Evolutionary conservation across 1,140 invertebrate genomes (phyloP).

Genomic region (Pachyrhynchus sulphureomaculatus): DNA sequence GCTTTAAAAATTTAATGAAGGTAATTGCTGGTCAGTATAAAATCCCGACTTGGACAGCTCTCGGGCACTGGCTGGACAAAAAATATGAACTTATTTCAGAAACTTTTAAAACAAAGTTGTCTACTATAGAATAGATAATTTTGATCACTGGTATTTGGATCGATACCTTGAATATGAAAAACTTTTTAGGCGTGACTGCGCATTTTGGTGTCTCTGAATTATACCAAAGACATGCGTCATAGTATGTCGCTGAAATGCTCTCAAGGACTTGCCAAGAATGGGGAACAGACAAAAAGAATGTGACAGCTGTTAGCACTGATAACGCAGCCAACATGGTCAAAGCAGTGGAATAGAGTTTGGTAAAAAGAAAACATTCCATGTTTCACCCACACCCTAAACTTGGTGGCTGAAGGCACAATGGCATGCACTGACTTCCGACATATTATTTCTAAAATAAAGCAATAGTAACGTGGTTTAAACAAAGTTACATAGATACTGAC

Average conservation of each 20-base stretch:
- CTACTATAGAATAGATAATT: conserved; percentile 17
- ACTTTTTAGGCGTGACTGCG: conserved; percentile 39
- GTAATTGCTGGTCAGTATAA: conserved; percentile 47
- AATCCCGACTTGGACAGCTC: conserved; percentile 42
- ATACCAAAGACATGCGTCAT: conserved; percentile 40
- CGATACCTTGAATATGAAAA: conserved; percentile 36
- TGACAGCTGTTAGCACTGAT: conserved; percentile 47
- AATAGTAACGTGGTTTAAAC: conserved; percentile 50
- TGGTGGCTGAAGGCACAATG: conserved; percentile 24
- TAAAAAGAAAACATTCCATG: conserved; percentile 47
- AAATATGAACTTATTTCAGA: conserved; percentile 45
- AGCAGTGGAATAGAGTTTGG: conserved; percentile 45
- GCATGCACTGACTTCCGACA: conserved; percentile 13
- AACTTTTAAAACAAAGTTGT: conserved; percentile 37
- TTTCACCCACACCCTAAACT: conserved; percentile 45
- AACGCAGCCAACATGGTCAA: conserved; percentile 49
- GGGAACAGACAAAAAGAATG: conserved; percentile 41
- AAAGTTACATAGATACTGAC: conserved; percentile 45
- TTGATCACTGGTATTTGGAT: conserved; percentile 45
- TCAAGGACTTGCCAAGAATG: conserved; percentile 39
- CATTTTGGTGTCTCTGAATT: conserved; percentile 38
- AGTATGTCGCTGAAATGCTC: conserved; percentile 41
- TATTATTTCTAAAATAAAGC: conserved; percentile 46
- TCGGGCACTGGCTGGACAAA: conserved; percentile 38
- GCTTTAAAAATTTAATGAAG: conserved; percentile 49